phyloP scores from a whole-genome alignment of 2,113 vertebrate genomes.

The Xiphorhynchus elegans region DNA sequence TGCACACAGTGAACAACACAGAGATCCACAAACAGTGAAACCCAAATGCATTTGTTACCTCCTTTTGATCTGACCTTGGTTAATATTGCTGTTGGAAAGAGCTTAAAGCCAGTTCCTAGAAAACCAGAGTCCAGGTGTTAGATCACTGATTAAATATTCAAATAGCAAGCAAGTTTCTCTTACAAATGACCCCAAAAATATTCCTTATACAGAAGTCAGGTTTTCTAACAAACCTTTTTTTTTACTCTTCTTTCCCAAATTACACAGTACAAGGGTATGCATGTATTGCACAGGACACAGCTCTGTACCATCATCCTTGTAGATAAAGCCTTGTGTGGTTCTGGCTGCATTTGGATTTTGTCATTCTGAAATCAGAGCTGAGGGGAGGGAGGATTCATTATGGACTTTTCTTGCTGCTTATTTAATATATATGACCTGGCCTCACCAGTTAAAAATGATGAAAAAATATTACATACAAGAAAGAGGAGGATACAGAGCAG shows the following conservation, averaged over 20 bases:
- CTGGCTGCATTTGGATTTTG: not conserved
- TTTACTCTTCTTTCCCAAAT: not conserved
- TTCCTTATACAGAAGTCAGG: not conserved
- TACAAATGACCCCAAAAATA: not conserved
- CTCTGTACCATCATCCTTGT: accelerated
- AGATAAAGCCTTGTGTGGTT: not conserved
- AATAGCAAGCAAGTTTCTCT: not conserved
- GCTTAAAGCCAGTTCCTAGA: not conserved
- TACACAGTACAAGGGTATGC: not conserved
- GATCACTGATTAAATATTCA: not conserved
- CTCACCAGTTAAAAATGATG: not conserved
- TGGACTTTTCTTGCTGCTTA: not conserved
- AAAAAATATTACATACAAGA: not conserved
- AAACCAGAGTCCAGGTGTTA: not conserved
- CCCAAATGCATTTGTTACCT: not conserved
- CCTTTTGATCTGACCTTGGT: not conserved
- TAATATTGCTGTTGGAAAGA: not conserved
- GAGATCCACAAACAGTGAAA: not conserved
- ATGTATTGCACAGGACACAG: accelerated
- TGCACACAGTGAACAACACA: not conserved
- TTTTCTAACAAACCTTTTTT: not conserved
- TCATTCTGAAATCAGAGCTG: not conserved
- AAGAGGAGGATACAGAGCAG: not conserved
- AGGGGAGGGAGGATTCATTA: not conserved
- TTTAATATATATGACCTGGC: not conserved